phyloP scores from a whole-genome alignment of 2,888 invertebrate genomes.

The Tryphoninae sp. region DNA sequence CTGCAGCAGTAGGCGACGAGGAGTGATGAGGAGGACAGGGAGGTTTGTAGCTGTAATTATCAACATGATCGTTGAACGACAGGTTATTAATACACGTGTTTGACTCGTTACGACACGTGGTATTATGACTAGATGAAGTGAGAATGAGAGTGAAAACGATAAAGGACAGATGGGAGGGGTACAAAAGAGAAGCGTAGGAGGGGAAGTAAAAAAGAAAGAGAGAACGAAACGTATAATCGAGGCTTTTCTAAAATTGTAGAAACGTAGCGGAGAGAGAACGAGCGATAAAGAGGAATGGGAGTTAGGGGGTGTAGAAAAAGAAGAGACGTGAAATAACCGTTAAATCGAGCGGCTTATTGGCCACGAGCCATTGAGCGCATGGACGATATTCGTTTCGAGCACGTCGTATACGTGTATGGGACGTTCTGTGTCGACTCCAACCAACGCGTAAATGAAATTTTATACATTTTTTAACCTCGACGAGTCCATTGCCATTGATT shows the following conservation, averaged over 20 bases:
- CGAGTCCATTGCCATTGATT: neutral
- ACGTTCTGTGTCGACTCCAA: neutral
- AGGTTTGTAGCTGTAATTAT: slow-evolving; percentile 51
- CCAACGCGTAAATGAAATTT: slow-evolving; percentile 9
- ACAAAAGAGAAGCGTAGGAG: no score
- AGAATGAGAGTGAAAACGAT: slow-evolving; percentile 44
- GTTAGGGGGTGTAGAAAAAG: slow-evolving; percentile 3
- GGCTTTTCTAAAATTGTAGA: slow-evolving; percentile 50
- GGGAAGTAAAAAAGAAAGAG: neutral
- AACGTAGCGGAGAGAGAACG: slow-evolving; percentile 7
- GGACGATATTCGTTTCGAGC: slow-evolving; percentile 50
- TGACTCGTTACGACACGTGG: slow-evolving; percentile 25
- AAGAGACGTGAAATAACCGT: slow-evolving; percentile 47
- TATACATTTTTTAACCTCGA: slow-evolving; percentile 2
- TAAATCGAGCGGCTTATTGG: slow-evolving; percentile 56
- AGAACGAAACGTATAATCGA: slow-evolving; percentile 28
- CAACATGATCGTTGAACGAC: slow-evolving; percentile 55
- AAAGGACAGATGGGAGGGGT: neutral
- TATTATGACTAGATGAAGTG: slow-evolving; percentile 27
- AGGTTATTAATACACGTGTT: slow-evolving; percentile 60
- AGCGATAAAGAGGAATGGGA: slow-evolving; percentile 9
- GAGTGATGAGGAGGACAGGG: neutral
- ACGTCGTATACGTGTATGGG: slow-evolving; percentile 8
- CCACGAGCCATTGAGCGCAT: slow-evolving; percentile 49
- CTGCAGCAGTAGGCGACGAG: slow-evolving; percentile 1